Conservation (phyloP, 2,797 vertebrate species). For the Scolopax bukidnonensis region DNA sequence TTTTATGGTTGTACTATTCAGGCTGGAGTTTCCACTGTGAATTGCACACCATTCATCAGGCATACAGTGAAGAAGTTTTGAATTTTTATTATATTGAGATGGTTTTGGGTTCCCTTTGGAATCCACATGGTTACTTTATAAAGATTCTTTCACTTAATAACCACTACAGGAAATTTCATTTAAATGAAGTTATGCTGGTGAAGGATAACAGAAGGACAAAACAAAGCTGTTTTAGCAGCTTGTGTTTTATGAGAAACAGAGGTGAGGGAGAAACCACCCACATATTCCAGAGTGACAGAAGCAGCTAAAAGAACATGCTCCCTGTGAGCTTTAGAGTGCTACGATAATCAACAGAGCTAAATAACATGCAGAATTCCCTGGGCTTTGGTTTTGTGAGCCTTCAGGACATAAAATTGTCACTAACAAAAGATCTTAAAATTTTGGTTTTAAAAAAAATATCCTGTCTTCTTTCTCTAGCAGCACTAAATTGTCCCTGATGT, state of each 20-base stretch:
- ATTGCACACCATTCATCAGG: not conserved
- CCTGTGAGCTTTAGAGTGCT: not conserved
- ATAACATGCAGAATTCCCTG: not conserved
- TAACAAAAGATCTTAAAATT: not conserved
- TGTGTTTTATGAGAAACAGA: conserved; percentile 40
- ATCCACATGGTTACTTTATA: not conserved
- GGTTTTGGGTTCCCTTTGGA: not conserved
- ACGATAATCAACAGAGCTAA: not conserved
- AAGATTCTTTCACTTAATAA: not conserved
- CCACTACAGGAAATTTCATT: conserved; percentile 2
- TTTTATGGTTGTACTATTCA: not conserved
- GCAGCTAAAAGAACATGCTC: not conserved
- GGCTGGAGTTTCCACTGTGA: not conserved
- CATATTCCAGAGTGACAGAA: not conserved
- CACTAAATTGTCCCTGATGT: not conserved
- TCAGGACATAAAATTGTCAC: not conserved
- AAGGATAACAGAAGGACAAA: not conserved
- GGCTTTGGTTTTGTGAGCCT: not conserved
- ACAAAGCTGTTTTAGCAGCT: conserved; percentile 5
- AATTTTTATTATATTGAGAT: not conserved
- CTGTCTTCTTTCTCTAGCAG: not conserved
- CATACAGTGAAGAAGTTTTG: not conserved
- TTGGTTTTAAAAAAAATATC: not conserved
- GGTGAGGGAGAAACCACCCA: conserved; percentile 5
- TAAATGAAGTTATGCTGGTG: not conserved